Evolutionary conservation across 2,888 invertebrate species (phyloP), one percentile per base, ranked within the genome.

Genomic region (Monochamus alternatus): DNA sequence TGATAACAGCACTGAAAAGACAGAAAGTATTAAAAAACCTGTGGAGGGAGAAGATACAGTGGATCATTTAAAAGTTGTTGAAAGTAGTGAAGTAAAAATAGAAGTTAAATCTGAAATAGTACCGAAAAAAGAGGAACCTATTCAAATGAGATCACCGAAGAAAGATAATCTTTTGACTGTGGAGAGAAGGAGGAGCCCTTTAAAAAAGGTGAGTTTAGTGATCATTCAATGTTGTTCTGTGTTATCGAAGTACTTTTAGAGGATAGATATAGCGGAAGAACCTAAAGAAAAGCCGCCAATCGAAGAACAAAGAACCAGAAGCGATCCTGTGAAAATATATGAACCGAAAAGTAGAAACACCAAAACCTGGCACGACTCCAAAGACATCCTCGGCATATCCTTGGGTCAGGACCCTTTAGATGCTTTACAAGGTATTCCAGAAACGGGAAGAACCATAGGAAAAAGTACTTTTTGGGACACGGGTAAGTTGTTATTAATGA

Each of bases 361-460:
- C 59, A 84, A 91, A 84, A 92, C 92, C 4, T 93, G 92, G 92
- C 90, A 91, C 74, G 91, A 92, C 0, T 91, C 92, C 52, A 89
- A 91, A 84, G 92, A 93, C 84, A 88, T 92, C 74, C 72, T 79
- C 12, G 92, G 92, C 82, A 91, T 92, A 81, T 92, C 92, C 73
- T 87, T 92, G 30, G 93, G 93, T 0, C 92, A 92, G 82, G 93
- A 92, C 84, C 87, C 92, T 75, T 85, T 92, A 72, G 91, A 84
- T 78, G 80, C 90, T 0, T 90, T 91, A 63, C 85, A 91, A 68
- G 90, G 90, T n/a, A 89, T 90, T 0, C 90, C 90, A 80, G 86
- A 86, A 75, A 83, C 83, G 10, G 84, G 81, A 51, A 79, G 80
- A 14, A 82, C 83, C 75, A 81, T 80, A 73, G 80, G 81, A 32